Percentiles rank a stretch among this genome's conserved stretches.
Conservation (phyloP, 2,888 invertebrate genomes). For the Platypus cylindrus region DNA sequence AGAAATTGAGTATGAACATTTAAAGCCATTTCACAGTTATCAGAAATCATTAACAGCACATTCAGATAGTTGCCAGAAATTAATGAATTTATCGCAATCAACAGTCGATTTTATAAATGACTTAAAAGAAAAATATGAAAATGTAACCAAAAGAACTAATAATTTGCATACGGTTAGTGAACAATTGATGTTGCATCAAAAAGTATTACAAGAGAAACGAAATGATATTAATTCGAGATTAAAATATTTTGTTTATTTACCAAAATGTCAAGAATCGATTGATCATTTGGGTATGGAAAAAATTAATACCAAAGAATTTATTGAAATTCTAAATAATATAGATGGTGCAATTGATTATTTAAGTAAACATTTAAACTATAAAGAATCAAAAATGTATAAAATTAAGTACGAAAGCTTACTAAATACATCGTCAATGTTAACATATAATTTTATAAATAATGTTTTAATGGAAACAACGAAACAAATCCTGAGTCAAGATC, state of each 20-base stretch:
- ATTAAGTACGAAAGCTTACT: slow-evolving; percentile 78
- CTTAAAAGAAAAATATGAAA: slow-evolving; percentile 65
- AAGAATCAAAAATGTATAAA: slow-evolving; percentile 71
- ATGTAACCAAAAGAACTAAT: slow-evolving; percentile 86
- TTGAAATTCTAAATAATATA: slow-evolving; percentile 66
- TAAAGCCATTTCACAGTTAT: slow-evolving; percentile 57
- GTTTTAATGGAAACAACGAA: slow-evolving; percentile 69
- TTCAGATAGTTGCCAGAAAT: slow-evolving; percentile 52
- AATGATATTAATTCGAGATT: slow-evolving; percentile 68
- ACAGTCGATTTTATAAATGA: slow-evolving; percentile 48
- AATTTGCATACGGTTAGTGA: slow-evolving; percentile 86
- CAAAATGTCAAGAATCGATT: slow-evolving; percentile 25
- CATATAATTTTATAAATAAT: slow-evolving; percentile 66
- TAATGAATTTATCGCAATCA: slow-evolving; percentile 43
- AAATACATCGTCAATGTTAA: slow-evolving; percentile 63
- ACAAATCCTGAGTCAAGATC: slow-evolving; percentile 44
- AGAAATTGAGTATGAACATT: slow-evolving; percentile 55
- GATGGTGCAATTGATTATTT: slow-evolving; percentile 81
- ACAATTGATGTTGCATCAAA: slow-evolving; percentile 80
- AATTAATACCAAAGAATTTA: slow-evolving; percentile 60
- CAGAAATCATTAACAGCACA: slow-evolving; percentile 56
- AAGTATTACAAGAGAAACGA: slow-evolving; percentile 64
- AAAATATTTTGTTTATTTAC: slow-evolving; percentile 72
- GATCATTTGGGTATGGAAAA: slow-evolving; percentile 22
- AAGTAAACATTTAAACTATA: slow-evolving; percentile 65